Conservation (phyloP, 2,888 invertebrate genomes). For the Muschampia staudingeri region DNA sequence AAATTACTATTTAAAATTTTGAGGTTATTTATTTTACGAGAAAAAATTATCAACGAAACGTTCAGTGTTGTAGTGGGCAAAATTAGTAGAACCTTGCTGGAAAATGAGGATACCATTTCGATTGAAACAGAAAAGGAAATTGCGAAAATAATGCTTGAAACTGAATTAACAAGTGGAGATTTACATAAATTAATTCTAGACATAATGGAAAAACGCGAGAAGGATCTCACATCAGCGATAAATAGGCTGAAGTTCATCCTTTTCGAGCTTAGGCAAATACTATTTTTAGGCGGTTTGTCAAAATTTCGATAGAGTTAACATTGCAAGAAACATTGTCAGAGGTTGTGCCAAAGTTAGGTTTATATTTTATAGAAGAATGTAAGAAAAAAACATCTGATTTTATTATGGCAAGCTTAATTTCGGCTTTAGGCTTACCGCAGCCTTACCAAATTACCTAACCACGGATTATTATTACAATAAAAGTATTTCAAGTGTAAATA, state of each 20-base stretch:
- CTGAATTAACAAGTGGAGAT: background rate
- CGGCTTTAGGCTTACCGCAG: background rate
- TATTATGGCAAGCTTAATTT: background rate
- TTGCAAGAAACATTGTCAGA: background rate
- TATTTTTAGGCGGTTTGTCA: background rate
- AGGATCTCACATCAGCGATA: background rate
- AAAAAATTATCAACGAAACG: background rate
- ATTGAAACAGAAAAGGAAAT: background rate
- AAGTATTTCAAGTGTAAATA: background rate
- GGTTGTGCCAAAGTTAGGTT: background rate
- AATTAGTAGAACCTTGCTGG: background rate
- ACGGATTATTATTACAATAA: background rate
- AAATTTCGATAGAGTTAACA: background rate
- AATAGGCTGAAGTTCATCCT: background rate
- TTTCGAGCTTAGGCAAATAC: background rate
- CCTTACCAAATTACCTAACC: background rate
- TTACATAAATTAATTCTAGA: background rate
- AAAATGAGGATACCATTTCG: background rate
- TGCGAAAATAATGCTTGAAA: background rate
- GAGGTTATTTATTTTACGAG: background rate
- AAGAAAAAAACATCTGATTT: constrained; percentile 12
- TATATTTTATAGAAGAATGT: constrained; percentile 19
- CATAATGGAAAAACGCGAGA: background rate
- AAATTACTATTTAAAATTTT: constrained; percentile 14
- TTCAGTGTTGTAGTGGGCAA: background rate